Evolutionary conservation across 2,113 vertebrate species (phyloP), one percentile per base, ranked within the genome.

Genomic region (Galemys pyrenaicus): DNA sequence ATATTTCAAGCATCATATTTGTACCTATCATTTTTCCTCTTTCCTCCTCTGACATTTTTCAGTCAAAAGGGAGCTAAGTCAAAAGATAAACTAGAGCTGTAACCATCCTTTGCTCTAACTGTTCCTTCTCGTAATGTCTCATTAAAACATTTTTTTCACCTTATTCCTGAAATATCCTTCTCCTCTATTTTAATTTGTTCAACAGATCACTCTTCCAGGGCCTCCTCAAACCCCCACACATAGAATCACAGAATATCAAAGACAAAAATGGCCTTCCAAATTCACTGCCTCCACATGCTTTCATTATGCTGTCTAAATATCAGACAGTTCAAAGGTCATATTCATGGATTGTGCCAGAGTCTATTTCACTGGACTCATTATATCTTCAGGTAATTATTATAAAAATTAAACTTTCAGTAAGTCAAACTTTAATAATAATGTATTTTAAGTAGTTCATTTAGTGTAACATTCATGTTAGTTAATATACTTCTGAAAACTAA

Each of bases 21-120:
- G 58, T 32, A 92, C 70, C 64, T 51, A 39, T 56, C 51, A 81
- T 51, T 70, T 70, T 86, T 58, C 54, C 35, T 74, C 70, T 35
- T n/a, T 92, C 71, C 35, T 81, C 79, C 35, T 91, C 44, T 60
- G 73, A 28, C 67, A 71, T 81, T 77, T 79, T 84, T 73, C 35
- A 67, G 62, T 86, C 68, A 56, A 68, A 15, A 70, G 16, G 26
- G 32, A 77, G 19, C 51, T 20, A 5, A 19, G 51, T 7, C 49
- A 51, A 51, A 41, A 13, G 7, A 9, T 11, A 64, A 80, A 41
- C 37, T 9, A 65, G 9, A 58, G 83, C 2, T 22, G 41, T 26
- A 64, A 49, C 17, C 22, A 13, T 62, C 41, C 58, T 44, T 30
- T 41, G 26, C 1, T 79, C 62, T 30, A 89, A 65, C 2, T 56